Evolutionary conservation across 2,888 invertebrate genomes (phyloP).

Genomic region (Drosophila antonietae): DNA sequence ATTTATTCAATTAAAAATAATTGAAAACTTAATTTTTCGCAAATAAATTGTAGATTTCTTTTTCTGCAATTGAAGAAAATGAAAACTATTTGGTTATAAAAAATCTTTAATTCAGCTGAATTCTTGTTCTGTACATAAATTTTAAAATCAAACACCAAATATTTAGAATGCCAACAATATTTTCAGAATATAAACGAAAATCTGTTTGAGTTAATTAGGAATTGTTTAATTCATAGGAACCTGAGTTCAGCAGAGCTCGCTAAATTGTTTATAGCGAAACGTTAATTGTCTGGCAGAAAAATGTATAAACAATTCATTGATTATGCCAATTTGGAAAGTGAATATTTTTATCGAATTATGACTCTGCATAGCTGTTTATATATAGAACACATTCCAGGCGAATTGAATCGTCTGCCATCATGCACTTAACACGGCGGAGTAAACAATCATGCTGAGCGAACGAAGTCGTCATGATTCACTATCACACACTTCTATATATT

Average conservation of each 20-base stretch:
- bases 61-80: too few relatives aligned
- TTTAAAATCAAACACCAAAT: background rate
- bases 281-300: conserved; percentile 5
- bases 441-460: conserved; percentile 9
- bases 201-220: background rate
- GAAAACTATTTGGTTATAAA: background rate
- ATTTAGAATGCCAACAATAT: background rate
- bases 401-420: conserved; percentile 8
- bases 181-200: background rate
- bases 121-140: background rate
- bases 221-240: background rate
- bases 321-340: background rate
- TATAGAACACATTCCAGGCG: conserved; percentile 9
- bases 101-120: background rate
- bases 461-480: conserved; percentile 17
- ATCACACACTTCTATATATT: background rate
- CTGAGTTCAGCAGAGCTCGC: conserved; percentile 2
- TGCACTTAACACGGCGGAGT: background rate
- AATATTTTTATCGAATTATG: conserved; percentile 12
- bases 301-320: conserved; percentile 3
- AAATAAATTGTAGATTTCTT: background rate
- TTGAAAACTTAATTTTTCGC: background rate
- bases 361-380: conserved; percentile 9
- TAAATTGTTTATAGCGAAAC: background rate
- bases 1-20: too few relatives aligned